Base-by-base conservation (phyloP, 2,888 invertebrate species). In the Drosophila siamana region DNA sequence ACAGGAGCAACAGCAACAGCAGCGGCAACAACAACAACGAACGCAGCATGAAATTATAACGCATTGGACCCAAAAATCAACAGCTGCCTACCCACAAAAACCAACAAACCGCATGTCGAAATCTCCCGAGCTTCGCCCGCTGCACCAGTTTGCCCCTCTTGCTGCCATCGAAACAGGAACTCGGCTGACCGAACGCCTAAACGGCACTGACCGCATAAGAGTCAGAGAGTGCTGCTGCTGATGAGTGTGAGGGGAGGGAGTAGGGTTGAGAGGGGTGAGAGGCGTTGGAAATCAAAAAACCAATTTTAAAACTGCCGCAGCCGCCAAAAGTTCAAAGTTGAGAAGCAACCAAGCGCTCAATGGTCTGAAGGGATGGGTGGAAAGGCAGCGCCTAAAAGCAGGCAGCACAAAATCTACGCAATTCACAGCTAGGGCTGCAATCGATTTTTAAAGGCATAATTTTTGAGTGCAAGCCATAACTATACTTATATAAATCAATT, bases 41-140 rank as follows among this genome's bases (percentile, higher is more conserved):
- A 51, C 50, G 64, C 57, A 57, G 73, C 77, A 69, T 70, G 83
- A 86, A 82, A 82, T 86, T 86, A 82, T 82, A 86, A 82, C 83
- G 86, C 81, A 81, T 85, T 85, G 81, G 86, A 72, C 84, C 78
- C 78, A 83, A 83, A 83, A 83, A 86, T 83, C 84, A 83, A 83
- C 82, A 83, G 86, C 82, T 86, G 82, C 86, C 82, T 78, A 64
- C 68, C 86, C 82, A 60, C 84, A 83, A 76, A 82, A 86, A 83
- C 82, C 82, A 86, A 86, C 86, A 83, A 86, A 83, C 82, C 86
- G 78, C 82, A 83, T 83, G 82, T 76, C 76, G 80, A 75, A 70
- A 82, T 68, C 57, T 56, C 41, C 51, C 69, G 47, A 47, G 46
- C 24, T 38, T 22, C 47, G 24, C 56, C 51, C 50, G 43, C 69